phyloP scores from a whole-genome alignment of 2,113 vertebrate genomes.

The Seriola rivoliana region DNA sequence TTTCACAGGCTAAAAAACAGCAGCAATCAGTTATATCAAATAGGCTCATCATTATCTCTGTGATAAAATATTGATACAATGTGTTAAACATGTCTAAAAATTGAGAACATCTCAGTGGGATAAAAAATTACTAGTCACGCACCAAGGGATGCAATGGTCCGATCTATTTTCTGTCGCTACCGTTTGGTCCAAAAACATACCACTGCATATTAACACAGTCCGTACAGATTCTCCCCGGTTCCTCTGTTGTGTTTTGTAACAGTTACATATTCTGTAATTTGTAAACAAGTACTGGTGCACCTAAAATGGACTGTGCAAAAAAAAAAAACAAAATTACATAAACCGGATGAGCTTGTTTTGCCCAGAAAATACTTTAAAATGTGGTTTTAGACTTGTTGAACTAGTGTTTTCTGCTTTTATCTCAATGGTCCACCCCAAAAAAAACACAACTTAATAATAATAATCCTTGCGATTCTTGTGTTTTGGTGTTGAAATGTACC shows the following conservation, averaged over 20 bases:
- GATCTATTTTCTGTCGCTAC: slow-evolving; percentile 52
- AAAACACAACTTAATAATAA: neutral
- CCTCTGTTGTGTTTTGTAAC: slow-evolving; percentile 15
- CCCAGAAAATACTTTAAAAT: slow-evolving; percentile 10
- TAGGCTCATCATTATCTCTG: neutral
- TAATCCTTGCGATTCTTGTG: neutral
- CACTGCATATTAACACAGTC: slow-evolving; percentile 36
- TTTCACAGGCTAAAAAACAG: slow-evolving; percentile 19
- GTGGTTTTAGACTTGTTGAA: slow-evolving; percentile 8
- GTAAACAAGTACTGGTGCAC: slow-evolving; percentile 75
- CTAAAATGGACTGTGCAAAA: slow-evolving; percentile 55
- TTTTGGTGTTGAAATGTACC: slow-evolving; percentile 21
- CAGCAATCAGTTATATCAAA: slow-evolving; percentile 18
- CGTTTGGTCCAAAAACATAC: slow-evolving; percentile 79
- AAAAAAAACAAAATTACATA: slow-evolving; percentile 12
- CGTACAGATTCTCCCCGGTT: slow-evolving; percentile 51
- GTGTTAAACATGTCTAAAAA: slow-evolving; percentile 29
- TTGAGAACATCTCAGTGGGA: slow-evolving; percentile 38
- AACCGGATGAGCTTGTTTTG: neutral
- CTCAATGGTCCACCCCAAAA: neutral
- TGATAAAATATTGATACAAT: slow-evolving; percentile 42
- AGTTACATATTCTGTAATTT: slow-evolving; percentile 50
- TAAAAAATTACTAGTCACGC: slow-evolving; percentile 35
- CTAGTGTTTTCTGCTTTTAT: slow-evolving; percentile 24
- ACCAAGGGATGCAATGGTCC: slow-evolving; percentile 46